Base-by-base conservation (phyloP, 2,113 vertebrate genomes). In the Pardalotus punctatus region DNA sequence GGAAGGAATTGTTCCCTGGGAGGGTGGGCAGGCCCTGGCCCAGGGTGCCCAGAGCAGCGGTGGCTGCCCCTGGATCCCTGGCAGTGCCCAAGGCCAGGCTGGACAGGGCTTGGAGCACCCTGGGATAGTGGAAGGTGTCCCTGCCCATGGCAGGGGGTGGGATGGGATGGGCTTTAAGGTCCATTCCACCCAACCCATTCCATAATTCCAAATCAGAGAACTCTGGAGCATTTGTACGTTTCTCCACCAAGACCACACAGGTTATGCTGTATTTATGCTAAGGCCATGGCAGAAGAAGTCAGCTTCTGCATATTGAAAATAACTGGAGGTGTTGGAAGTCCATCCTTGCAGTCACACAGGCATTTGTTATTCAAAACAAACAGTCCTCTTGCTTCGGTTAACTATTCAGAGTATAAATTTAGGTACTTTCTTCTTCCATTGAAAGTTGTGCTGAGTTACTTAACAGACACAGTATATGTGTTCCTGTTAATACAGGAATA, bases 101-200 rank as follows among this genome's bases (percentile, higher is more conserved):
- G 42, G 40, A 5, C 0, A 0, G 35, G 25, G 16, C 4, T 62
- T 11, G 35, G 48, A 56, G 16, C 13, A 40, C 0, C 11, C 17
- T 88, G 48, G 65, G 24, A 5, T 0, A 12, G 48, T 7, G 50
- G 9, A 7, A 80, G 13, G 21, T 64, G 35, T 40, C n/a, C 29
- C 20, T 79, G n/a, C n/a, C n/a, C n/a, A n/a, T 6, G 29, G 25
- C 29, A 56, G 11, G 11, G 11, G 38, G 3, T 42, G 17, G 35
- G 3, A 50, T 10, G 20, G 6, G 25, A 64, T 64, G 14, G 12
- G 31, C 25, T 48, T 64, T 88, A 50, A 64, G 16, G 21, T 57
- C 35, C 21, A 42, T 35, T 65, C 31, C 31, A 50, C 18, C 25
- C 76, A 81, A 80, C 42, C 10, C 12, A 57, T 28, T 43, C 27